Conservation (phyloP, 2,797 vertebrate species). For the Setipinna tenuifilis region DNA sequence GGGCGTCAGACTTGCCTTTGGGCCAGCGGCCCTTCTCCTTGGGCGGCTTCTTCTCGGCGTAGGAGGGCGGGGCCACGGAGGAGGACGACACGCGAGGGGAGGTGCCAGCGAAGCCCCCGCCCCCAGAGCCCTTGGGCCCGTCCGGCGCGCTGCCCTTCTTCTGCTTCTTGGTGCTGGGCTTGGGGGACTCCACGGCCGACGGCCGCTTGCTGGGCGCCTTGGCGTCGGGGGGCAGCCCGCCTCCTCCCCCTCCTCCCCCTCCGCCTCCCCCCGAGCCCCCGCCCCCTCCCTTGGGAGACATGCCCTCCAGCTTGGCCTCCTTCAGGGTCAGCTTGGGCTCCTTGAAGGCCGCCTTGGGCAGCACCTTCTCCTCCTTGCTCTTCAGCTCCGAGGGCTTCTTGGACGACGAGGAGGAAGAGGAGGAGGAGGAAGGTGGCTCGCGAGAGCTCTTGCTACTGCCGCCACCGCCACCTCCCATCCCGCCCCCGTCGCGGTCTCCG, state of each 20-base stretch:
- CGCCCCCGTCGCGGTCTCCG: constrained; percentile 81
- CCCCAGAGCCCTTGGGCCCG: constrained; percentile 73
- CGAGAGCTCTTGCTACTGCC: constrained; percentile 80
- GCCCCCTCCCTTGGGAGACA: constrained; percentile 91
- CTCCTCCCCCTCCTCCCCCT: constrained; percentile 49
- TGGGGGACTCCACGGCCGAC: constrained; percentile 88
- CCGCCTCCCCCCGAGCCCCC: constrained; percentile 65
- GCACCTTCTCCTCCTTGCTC: constrained; percentile 89
- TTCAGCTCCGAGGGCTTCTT: constrained; percentile 90
- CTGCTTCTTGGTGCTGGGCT: constrained; percentile 91
- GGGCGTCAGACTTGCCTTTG: constrained; percentile 84
- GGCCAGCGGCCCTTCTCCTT: constrained; percentile 89
- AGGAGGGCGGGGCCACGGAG: constrained; percentile 64
- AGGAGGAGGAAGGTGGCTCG: constrained; percentile 69
- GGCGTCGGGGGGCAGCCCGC: constrained; percentile 69
- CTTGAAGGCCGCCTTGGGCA: constrained; percentile 95
- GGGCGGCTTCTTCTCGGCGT: constrained; percentile 86
- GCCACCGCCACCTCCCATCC: constrained; percentile 53
- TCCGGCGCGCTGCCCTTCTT: constrained; percentile 87
- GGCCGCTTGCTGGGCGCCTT: constrained; percentile 92
- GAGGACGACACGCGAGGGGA: constrained; percentile 85
- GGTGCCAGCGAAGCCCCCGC: constrained; percentile 73
- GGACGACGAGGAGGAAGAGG: constrained; percentile 70
- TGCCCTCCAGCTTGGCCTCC: constrained; percentile 92
- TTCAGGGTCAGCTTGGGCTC: constrained; percentile 96